Conservation (phyloP, 2,113 vertebrate genomes). For the Fregetta grallaria region DNA sequence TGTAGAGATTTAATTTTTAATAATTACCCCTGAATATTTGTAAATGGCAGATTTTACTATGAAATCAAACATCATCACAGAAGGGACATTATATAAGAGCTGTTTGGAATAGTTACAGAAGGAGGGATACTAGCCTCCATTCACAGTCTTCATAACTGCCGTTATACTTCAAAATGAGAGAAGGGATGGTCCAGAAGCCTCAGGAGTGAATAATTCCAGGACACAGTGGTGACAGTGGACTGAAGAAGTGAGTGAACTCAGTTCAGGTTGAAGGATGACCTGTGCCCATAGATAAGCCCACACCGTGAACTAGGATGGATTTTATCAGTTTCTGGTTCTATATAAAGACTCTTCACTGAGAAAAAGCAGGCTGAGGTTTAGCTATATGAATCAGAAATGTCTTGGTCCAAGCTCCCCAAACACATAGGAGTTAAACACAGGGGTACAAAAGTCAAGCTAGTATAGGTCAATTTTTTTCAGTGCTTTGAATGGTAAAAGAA, state of each 20-base stretch:
- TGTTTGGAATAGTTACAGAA: neutral
- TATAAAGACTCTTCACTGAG: neutral
- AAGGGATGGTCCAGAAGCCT: neutral
- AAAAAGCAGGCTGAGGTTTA: neutral
- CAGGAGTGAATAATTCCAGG: neutral
- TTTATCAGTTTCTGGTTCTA: neutral
- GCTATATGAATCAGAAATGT: neutral
- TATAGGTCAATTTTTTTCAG: neutral
- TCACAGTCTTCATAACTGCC: neutral
- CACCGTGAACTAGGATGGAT: neutral
- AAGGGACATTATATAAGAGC: neutral
- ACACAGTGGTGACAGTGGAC: neutral
- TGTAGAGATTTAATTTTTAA: neutral
- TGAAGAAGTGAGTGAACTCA: neutral
- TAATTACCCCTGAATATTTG: neutral
- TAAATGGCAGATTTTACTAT: neutral
- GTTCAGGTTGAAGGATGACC: neutral
- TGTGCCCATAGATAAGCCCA: neutral
- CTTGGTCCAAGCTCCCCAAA: neutral
- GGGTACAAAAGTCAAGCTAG: neutral
- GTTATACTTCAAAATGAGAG: neutral
- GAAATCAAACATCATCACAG: neutral
- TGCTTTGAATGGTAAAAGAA: neutral
- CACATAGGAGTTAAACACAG: neutral
- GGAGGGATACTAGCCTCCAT: neutral